A percentile compares a stretch with the other conserved stretches of the same genome.
phyloP scores from a whole-genome alignment of 2,113 vertebrate genomes.

The Megaleporinus macrocephalus region DNA sequence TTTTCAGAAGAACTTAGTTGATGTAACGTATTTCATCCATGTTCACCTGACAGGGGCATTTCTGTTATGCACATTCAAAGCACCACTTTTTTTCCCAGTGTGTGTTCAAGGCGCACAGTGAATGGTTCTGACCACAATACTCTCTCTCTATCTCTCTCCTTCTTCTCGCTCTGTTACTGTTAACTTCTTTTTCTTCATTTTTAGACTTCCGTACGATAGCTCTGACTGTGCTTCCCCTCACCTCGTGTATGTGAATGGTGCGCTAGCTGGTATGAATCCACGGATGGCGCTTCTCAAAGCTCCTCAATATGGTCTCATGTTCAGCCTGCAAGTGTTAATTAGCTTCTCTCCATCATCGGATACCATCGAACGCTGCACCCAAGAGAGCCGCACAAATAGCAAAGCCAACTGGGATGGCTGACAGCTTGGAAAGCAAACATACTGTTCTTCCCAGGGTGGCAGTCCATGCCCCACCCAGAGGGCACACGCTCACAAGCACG shows the following conservation, averaged over 20 bases:
- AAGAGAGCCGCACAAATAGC: slow-evolving; percentile 31
- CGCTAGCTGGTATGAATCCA: slow-evolving; percentile 19
- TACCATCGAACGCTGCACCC: slow-evolving; percentile 26
- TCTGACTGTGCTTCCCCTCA: background rate
- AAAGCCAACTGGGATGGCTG: slow-evolving; percentile 68
- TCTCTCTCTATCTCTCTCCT: too few species aligned
- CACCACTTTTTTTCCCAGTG: too few species aligned
- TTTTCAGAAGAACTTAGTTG: too few species aligned
- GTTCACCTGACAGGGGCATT: too few species aligned
- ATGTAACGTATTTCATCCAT: too few species aligned
- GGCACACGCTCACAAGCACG: background rate
- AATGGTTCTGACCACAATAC: too few species aligned
- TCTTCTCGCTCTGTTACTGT: background rate
- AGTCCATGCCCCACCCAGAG: slow-evolving; percentile 65
- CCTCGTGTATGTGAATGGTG: background rate
- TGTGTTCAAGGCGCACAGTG: too few species aligned
- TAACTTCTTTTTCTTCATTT: background rate
- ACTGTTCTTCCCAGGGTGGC: slow-evolving; percentile 63
- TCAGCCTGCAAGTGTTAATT: slow-evolving; percentile 50
- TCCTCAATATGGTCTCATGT: slow-evolving; percentile 21
- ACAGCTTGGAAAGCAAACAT: slow-evolving; percentile 65
- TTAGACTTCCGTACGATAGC: background rate
- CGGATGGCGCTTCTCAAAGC: slow-evolving; percentile 7
- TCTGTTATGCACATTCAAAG: too few species aligned
- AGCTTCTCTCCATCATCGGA: slow-evolving; percentile 42